phyloP scores from a whole-genome alignment of 2,888 invertebrate species.

The Amphipoea oculea region DNA sequence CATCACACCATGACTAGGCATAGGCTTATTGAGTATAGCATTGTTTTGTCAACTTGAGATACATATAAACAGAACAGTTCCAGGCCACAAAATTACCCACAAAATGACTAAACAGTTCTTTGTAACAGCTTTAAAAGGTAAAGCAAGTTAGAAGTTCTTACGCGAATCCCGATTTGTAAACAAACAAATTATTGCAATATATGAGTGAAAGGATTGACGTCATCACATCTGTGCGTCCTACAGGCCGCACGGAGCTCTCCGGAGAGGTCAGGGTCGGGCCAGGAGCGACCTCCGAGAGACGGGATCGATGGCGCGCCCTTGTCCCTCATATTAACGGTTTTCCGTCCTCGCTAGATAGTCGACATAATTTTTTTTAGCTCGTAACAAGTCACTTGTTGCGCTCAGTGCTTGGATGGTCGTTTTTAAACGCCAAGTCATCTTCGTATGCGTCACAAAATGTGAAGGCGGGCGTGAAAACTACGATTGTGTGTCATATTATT shows the following conservation, averaged over 20 bases:
- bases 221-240: slow-evolving; percentile 49
- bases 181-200: slow-evolving; percentile 31
- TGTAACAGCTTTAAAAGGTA: background rate
- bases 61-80: background rate
- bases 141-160: background rate
- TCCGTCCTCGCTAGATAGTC: slow-evolving; percentile 56
- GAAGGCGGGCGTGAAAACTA: slow-evolving; percentile 26
- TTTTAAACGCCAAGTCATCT: slow-evolving; percentile 34
- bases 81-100: background rate
- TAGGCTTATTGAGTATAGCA: background rate
- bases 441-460: slow-evolving; percentile 11
- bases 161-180: slow-evolving; percentile 20
- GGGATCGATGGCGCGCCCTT: slow-evolving; percentile 82
- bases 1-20: background rate
- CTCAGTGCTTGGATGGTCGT: slow-evolving; percentile 11
- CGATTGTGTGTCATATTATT: slow-evolving; percentile 26
- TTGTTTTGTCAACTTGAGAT: background rate
- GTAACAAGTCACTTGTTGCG: slow-evolving; percentile 69
- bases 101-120: background rate
- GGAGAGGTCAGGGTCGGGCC: slow-evolving; percentile 82
- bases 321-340: slow-evolving; percentile 70
- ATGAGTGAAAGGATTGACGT: slow-evolving; percentile 50
- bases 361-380: slow-evolving; percentile 52
- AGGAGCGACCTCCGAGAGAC: slow-evolving; percentile 69
- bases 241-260: slow-evolving; percentile 53